Evolutionary conservation across 2,113 vertebrate species (phyloP).

Genomic region (Euleptes europaea): DNA sequence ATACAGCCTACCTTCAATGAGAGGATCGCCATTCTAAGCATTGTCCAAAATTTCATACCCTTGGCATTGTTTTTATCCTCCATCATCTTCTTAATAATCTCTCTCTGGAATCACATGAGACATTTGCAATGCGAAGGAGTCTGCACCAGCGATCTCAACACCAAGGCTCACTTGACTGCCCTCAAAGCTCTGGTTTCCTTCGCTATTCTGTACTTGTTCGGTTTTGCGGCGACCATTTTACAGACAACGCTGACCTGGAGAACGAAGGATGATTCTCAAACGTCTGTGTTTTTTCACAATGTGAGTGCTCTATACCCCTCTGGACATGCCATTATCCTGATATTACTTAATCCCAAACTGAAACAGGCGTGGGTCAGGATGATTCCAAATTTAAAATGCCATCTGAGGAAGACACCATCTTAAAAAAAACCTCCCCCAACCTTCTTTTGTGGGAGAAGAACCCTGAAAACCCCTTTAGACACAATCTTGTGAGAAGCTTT

Average conservation of each 20-base stretch:
- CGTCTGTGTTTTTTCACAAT: slow-evolving; percentile 13
- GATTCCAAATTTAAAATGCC: slow-evolving; percentile 4
- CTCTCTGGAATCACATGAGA: no score
- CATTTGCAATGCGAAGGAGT: no score
- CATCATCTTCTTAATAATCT: no score
- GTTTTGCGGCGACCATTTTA: neutral
- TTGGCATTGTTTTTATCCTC: no score
- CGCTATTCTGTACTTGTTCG: slow-evolving; percentile 15
- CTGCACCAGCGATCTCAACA: neutral
- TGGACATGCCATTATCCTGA: slow-evolving; percentile 28
- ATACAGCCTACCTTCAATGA: no score
- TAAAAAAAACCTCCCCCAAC: no score
- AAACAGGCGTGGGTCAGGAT: neutral
- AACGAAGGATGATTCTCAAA: no score
- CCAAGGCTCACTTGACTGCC: slow-evolving; percentile 39
- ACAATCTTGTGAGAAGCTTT: no score
- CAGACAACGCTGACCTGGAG: rapidly evolving
- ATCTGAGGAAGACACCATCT: neutral
- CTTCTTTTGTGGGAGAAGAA: no score
- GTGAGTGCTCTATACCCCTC: slow-evolving; percentile 43
- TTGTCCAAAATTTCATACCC: no score
- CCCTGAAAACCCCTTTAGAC: no score
- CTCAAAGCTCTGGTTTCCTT: slow-evolving; percentile 45
- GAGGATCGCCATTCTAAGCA: no score
- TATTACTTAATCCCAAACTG: slow-evolving; percentile 50